Percentiles rank a stretch among this genome's conserved stretches.
Conservation (phyloP, 2,113 vertebrate genomes). For the Zosterops japonicus region DNA sequence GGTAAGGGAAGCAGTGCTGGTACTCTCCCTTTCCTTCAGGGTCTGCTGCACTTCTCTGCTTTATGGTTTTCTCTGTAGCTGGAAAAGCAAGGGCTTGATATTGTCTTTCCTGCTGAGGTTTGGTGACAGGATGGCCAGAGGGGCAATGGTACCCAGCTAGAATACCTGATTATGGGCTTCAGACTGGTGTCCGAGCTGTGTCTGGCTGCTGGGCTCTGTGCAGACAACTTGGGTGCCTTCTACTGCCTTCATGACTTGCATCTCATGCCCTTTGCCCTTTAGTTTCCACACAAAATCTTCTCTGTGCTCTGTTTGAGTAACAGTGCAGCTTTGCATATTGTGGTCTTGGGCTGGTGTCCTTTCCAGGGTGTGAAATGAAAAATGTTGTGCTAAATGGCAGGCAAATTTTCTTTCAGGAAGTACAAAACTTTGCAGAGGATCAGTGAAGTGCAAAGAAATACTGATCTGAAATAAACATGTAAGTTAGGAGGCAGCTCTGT, state of each 20-base stretch:
- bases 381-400: not conserved
- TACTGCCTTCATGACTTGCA: fast-evolving
- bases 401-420: not conserved
- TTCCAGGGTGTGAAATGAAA: not conserved
- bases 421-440: not conserved
- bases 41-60: not conserved
- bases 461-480: not conserved
- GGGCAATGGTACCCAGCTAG: not conserved
- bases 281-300: not conserved
- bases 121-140: not conserved
- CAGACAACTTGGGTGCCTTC: not conserved
- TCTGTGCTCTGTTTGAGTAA: not conserved
- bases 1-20: conserved; percentile 75
- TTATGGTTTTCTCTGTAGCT: not conserved
- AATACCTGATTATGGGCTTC: not conserved
- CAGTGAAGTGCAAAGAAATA: not conserved
- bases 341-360: not conserved
- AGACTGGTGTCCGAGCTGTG: not conserved
- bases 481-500: not conserved
- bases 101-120: not conserved
- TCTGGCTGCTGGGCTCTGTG: not conserved
- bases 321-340: not conserved
- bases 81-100: not conserved
- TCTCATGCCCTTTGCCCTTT: not conserved
- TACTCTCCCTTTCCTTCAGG: not conserved